Evolutionary conservation across 2,888 invertebrate genomes (phyloP).

Genomic region (Ormyrus labotus): DNA sequence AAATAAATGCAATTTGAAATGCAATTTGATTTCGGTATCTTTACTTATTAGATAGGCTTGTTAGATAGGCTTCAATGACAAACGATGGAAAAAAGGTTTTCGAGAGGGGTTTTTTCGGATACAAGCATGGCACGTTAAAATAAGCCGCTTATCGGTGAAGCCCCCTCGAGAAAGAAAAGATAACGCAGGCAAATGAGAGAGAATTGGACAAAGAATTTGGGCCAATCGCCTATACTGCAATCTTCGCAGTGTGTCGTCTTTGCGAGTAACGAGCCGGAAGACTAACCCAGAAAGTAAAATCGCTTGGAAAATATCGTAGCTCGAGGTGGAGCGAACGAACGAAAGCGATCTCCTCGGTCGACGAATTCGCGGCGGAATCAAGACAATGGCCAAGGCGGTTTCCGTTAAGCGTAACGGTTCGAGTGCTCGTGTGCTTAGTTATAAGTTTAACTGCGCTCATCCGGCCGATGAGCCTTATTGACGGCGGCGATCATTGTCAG

Average conservation of each 20-base stretch:
- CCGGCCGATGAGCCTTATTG: slow-evolving; percentile 49
- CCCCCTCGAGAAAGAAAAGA: no score
- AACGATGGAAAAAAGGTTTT: no score
- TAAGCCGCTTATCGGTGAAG: no score
- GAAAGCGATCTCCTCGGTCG: slow-evolving; percentile 39
- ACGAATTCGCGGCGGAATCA: slow-evolving; percentile 18
- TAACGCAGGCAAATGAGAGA: not conserved
- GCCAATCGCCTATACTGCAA: slow-evolving; percentile 8
- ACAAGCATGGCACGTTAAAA: no score
- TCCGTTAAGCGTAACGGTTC: slow-evolving; percentile 56
- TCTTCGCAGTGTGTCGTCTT: slow-evolving; percentile 6
- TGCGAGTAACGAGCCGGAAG: not conserved
- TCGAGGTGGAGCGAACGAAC: not conserved
- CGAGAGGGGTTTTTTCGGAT: no score
- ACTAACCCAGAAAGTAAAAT: slow-evolving; percentile 17
- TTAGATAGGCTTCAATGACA: no score
- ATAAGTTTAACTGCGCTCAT: slow-evolving; percentile 54
- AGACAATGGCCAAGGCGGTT: slow-evolving; percentile 38
- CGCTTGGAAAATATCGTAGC: not conserved
- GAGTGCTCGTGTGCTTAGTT: slow-evolving; percentile 32
- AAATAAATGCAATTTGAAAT: no score
- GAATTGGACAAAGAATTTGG: slow-evolving; percentile 16
- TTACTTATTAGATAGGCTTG: no score
- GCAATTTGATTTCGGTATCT: no score
- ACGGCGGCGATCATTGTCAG: slow-evolving; percentile 42